Percentiles rank a stretch among this genome's conserved stretches.
These are phyloP conservation scores for Otolemur garnettii DNA, from an alignment of 2,113 vertebrate genomes.

Conservation along the genomic window DNA sequence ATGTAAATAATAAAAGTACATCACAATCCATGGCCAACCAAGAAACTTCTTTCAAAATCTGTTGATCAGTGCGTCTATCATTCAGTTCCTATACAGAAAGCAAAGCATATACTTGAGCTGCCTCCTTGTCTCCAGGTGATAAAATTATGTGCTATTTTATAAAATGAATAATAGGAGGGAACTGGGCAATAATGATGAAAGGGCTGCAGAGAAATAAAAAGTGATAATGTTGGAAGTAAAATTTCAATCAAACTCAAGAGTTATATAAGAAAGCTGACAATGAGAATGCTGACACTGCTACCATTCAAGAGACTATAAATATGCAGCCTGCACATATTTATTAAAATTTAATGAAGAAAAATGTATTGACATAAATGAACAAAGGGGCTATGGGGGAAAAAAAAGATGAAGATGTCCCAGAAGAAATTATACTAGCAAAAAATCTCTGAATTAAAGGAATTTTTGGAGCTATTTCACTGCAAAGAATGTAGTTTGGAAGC, in stretches of 20 bases:
- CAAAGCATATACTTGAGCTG: not conserved
- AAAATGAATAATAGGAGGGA: constrained; percentile 9
- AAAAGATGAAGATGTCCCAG: constrained; percentile 19
- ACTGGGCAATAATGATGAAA: constrained; percentile 30
- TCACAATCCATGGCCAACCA: constrained; percentile 7
- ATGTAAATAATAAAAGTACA: constrained; percentile 25
- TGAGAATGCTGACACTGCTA: not conserved
- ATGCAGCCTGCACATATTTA: not conserved
- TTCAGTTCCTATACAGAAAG: not conserved
- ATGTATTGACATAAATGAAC: constrained; percentile 41
- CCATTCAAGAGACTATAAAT: not conserved
- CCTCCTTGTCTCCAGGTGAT: not conserved
- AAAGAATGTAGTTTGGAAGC: constrained; percentile 38
- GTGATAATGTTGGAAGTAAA: not conserved
- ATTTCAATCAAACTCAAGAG: constrained; percentile 10
- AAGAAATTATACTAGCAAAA: constrained; percentile 23
- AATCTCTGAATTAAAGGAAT: constrained; percentile 39
- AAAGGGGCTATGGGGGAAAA: constrained; percentile 15
- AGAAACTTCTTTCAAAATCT: constrained; percentile 50
- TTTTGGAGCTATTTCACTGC: constrained; percentile 34
- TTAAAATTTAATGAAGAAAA: constrained; percentile 19
- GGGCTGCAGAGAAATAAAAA: constrained; percentile 49
- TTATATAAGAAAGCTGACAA: not conserved
- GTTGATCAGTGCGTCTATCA: not conserved
- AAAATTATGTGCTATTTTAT: not conserved